These are phyloP conservation scores for Urechis unicinctus DNA, from an alignment of 2,888 invertebrate species.

Conservation along the genomic window DNA sequence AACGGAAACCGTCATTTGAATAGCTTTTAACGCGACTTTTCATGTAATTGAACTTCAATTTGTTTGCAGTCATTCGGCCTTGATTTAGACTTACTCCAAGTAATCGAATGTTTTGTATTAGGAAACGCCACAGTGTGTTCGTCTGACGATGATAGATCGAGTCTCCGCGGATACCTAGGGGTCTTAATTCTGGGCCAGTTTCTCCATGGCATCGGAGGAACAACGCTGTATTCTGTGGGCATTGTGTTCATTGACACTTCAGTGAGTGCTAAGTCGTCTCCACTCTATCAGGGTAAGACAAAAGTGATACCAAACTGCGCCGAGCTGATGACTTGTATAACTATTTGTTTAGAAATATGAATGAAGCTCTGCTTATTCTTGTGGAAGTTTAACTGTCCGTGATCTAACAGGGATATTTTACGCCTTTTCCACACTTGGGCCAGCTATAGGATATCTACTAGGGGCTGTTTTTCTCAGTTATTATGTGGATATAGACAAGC, in stretches of 20 bases:
- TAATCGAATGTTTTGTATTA: not conserved
- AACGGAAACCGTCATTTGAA: too few species aligned
- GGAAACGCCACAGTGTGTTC: not conserved
- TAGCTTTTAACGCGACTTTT: too few species aligned
- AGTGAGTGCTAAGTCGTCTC: slow-evolving; percentile 30
- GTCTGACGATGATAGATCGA: not conserved
- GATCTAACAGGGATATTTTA: slow-evolving; percentile 31
- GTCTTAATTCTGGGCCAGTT: slow-evolving; percentile 35
- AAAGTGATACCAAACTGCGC: not conserved
- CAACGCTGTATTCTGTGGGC: slow-evolving; percentile 39
- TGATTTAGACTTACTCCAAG: too few species aligned
- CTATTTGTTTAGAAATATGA: too few species aligned
- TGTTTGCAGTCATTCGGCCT: too few species aligned
- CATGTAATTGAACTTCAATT: too few species aligned
- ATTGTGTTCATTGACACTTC: slow-evolving; percentile 36
- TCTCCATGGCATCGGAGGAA: slow-evolving; percentile 39
- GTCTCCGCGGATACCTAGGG: slow-evolving; percentile 23
- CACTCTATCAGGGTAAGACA: slow-evolving; percentile 35
- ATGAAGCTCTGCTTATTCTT: too few species aligned
- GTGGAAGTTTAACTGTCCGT: too few species aligned
- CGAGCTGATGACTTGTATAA: too few species aligned
- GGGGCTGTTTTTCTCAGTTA: slow-evolving; percentile 36
- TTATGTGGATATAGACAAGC: slow-evolving; percentile 34
- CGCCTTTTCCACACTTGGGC: slow-evolving; percentile 33
- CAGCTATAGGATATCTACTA: slow-evolving; percentile 37